phyloP scores from a whole-genome alignment of 2,888 invertebrate genomes.

The Campoletis raptor region DNA sequence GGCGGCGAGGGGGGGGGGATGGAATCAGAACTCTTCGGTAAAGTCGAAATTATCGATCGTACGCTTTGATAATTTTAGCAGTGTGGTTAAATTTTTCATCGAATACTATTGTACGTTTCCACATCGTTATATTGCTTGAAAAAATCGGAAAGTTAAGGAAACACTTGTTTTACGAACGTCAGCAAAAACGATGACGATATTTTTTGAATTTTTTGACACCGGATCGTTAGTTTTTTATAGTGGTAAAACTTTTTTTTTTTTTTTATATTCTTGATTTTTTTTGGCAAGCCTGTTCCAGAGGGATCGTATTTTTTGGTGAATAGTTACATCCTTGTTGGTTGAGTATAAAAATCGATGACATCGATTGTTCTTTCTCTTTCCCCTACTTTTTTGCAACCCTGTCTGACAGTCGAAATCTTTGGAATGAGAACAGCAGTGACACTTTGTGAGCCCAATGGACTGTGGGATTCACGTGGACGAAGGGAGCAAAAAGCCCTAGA shows the following conservation, averaged over 20 bases:
- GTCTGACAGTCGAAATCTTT: constrained; percentile 23
- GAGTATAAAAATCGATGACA: constrained; percentile 34
- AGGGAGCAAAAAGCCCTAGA: constrained; percentile 37
- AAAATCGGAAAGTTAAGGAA: background rate
- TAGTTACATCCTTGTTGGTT: background rate
- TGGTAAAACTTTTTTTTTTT: too few relatives aligned
- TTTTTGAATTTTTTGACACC: background rate
- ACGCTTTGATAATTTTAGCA: constrained; percentile 61
- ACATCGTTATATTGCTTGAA: too few relatives aligned
- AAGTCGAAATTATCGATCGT: constrained; percentile 51
- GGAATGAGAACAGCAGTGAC: constrained; percentile 35
- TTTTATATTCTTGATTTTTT: background rate
- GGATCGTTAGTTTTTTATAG: background rate
- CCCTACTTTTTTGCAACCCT: background rate
- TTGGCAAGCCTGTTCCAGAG: background rate
- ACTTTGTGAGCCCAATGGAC: constrained; percentile 49
- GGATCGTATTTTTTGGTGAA: background rate
- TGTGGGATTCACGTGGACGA: constrained; percentile 42
- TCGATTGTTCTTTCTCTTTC: background rate
- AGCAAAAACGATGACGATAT: background rate
- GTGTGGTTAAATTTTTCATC: background rate
- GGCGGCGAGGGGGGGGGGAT: background rate
- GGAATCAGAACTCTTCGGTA: constrained; percentile 27
- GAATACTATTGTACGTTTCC: background rate
- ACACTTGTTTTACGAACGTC: background rate